Evolutionary conservation across 2,888 invertebrate species (phyloP).

Genomic region (Drosophila glabriapex): DNA sequence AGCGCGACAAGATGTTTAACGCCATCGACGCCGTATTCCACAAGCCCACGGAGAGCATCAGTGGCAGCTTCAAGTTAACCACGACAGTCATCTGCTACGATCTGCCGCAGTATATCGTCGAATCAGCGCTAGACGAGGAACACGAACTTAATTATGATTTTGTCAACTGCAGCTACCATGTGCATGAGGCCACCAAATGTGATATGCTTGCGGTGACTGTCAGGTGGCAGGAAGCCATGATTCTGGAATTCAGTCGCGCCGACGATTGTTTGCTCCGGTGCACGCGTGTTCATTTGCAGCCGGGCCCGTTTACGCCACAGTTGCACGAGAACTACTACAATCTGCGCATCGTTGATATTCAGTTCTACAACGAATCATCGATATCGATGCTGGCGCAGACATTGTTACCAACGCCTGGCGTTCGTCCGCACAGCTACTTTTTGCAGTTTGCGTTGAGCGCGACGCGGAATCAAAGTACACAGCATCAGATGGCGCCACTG

Average conservation of each 20-base stretch:
- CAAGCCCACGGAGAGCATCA: conserved; percentile 88
- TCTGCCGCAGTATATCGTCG: conserved; percentile 46
- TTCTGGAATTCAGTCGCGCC: conserved; percentile 81
- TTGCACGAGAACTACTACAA: conserved; percentile 79
- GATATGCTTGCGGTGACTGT: conserved; percentile 81
- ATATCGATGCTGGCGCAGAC: conserved; percentile 90
- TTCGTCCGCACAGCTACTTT: conserved; percentile 85
- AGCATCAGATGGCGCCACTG: conserved; percentile 71
- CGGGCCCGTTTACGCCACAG: conserved; percentile 81
- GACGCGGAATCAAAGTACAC: conserved; percentile 85
- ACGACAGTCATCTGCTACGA: conserved; percentile 86
- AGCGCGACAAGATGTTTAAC: conserved; percentile 90
- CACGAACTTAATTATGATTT: conserved; percentile 49
- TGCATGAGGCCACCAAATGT: conserved; percentile 69
- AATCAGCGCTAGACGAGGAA: conserved; percentile 34
- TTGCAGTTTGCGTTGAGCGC: conserved; percentile 85
- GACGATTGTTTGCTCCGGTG: conserved; percentile 85
- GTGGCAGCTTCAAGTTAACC: conserved; percentile 87
- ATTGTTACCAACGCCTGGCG: conserved; percentile 85
- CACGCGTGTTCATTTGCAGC: conserved; percentile 87
- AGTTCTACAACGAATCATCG: conserved; percentile 89
- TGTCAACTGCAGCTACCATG: conserved; percentile 77
- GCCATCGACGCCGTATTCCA: conserved; percentile 90
- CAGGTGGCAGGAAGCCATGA: conserved; percentile 79
- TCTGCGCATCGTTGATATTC: conserved; percentile 88